Percentiles rank a stretch among this genome's conserved stretches.
Conservation (phyloP, 2,113 vertebrate genomes). For the Silurus meridionalis region DNA sequence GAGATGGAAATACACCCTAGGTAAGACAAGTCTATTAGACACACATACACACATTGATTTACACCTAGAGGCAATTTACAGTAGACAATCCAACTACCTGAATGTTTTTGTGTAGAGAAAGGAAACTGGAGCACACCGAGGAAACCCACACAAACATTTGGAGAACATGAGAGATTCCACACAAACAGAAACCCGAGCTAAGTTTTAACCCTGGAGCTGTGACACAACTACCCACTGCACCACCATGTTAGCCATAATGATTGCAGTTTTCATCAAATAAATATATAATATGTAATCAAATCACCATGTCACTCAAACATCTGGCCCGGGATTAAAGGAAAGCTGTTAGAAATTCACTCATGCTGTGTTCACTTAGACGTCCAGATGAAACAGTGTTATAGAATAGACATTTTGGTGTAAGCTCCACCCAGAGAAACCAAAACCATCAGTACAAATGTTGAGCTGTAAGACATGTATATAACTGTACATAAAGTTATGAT, state of each 20-base stretch:
- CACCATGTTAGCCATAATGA: background rate
- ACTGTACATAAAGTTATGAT: background rate
- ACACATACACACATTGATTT: background rate
- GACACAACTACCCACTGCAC: background rate
- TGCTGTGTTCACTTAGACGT: background rate
- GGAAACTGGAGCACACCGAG: background rate
- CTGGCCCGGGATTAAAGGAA: background rate
- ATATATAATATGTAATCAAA: slow-evolving; percentile 10
- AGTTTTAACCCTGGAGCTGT: slow-evolving; percentile 1
- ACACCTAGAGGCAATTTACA: background rate
- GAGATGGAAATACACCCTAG: background rate
- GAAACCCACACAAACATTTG: background rate
- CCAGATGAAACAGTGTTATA: background rate
- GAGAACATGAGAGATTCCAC: background rate
- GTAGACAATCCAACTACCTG: background rate
- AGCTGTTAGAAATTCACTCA: background rate
- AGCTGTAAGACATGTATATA: background rate
- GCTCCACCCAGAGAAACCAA: background rate
- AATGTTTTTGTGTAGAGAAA: background rate
- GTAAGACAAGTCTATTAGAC: background rate
- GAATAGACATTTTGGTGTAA: background rate
- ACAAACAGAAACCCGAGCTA: slow-evolving; percentile 15
- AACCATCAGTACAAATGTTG: slow-evolving; percentile 4
- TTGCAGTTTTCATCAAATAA: slow-evolving; percentile 2
- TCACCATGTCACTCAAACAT: background rate